phyloP scores from a whole-genome alignment of 2,797 vertebrate genomes.

The Tympanoctomys barrerae region DNA sequence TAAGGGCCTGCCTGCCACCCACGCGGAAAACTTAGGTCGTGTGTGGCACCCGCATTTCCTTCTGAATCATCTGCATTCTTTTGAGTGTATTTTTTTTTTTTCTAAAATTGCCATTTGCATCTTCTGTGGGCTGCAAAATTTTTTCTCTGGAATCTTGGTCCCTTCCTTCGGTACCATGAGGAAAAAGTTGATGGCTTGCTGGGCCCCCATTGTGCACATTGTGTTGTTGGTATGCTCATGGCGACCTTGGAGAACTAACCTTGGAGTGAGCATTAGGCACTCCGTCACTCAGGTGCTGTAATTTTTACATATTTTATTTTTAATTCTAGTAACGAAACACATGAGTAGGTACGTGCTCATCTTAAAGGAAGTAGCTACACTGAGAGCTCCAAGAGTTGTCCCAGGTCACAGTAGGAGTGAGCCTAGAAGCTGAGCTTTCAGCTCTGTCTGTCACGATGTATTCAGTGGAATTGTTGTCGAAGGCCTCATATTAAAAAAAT shows the following conservation, averaged over 20 bases:
- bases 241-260: not conserved
- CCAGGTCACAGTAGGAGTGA: not conserved
- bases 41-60: not conserved
- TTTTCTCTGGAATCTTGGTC: not conserved
- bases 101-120: not conserved
- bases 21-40: not conserved
- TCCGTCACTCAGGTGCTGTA: not conserved
- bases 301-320: not conserved
- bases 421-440: not conserved
- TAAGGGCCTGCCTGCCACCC: not conserved
- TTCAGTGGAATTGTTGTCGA: not conserved
- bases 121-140: not conserved
- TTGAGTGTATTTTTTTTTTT: not conserved
- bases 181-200: not conserved
- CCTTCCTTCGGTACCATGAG: not conserved
- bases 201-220: not conserved
- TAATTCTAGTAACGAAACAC: constrained; percentile 4
- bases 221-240: not conserved
- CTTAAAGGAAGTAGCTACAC: not conserved
- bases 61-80: not conserved
- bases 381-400: not conserved
- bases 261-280: not conserved
- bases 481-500: not conserved
- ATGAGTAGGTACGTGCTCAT: not conserved
- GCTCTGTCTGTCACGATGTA: not conserved